phyloP scores from a whole-genome alignment of 2,113 vertebrate species.

The Sterna hirundo region DNA sequence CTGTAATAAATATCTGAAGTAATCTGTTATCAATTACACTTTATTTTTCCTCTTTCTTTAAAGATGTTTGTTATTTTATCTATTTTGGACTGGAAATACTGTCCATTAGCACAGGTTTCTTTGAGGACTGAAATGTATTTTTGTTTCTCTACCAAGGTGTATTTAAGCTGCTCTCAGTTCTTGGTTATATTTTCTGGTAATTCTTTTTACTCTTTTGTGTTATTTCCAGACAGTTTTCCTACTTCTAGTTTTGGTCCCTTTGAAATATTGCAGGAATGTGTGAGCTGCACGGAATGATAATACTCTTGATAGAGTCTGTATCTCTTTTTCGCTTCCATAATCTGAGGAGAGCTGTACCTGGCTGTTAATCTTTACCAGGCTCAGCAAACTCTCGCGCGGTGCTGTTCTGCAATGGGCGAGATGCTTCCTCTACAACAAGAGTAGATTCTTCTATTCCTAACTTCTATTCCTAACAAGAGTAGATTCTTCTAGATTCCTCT shows the following conservation, averaged over 20 bases:
- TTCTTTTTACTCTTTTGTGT: not conserved
- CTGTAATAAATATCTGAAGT: not conserved
- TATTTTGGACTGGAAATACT: not conserved
- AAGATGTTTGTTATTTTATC: not conserved
- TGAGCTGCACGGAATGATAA: not conserved
- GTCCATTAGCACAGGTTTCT: not conserved
- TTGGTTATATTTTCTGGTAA: not conserved
- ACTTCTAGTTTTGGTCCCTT: not conserved
- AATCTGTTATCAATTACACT: not conserved
- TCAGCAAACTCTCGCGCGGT: rapidly evolving
- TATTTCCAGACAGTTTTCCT: not conserved
- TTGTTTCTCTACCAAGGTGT: not conserved
- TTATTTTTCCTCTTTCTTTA: not conserved
- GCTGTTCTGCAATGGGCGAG: not conserved
- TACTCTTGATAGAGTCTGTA: not conserved
- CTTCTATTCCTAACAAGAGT: no score
- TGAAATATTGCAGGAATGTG: not conserved
- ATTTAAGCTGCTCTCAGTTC: constrained; percentile 10
- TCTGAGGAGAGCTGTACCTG: not conserved
- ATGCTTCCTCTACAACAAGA: not conserved
- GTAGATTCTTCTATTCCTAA: no score
- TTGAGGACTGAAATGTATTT: not conserved
- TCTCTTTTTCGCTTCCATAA: not conserved
- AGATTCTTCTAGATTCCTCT: no score
- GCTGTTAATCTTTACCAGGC: not conserved